phyloP scores from a whole-genome alignment of 2,888 invertebrate genomes.

The Tenthredo distinguenda region DNA sequence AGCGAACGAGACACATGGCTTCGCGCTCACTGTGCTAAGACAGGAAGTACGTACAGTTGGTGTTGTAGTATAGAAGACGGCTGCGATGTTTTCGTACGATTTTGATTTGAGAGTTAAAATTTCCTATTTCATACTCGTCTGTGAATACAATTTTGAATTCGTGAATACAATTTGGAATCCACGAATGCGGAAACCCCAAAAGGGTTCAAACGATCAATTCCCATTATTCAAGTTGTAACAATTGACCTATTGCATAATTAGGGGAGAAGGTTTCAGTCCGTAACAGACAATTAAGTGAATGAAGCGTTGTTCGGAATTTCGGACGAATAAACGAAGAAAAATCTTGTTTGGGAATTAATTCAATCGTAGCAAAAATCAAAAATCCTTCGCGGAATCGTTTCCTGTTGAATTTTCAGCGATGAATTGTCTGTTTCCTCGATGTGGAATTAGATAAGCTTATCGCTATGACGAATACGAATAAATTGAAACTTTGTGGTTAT shows the following conservation, averaged over 20 bases:
- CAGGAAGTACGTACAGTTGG: slow-evolving; percentile 34
- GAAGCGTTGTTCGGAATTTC: slow-evolving; percentile 10
- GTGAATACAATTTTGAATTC: background rate
- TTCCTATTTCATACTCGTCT: background rate
- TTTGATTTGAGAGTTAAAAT: background rate
- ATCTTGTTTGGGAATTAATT: background rate
- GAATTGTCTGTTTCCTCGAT: background rate
- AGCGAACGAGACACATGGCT: slow-evolving; percentile 35
- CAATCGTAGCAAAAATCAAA: background rate
- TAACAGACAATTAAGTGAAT: background rate
- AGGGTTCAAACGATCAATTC: background rate
- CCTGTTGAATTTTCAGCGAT: background rate
- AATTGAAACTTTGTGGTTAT: background rate
- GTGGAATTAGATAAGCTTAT: background rate
- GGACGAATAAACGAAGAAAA: background rate
- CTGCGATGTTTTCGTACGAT: slow-evolving; percentile 15
- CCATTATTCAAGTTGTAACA: background rate
- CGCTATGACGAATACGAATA: background rate
- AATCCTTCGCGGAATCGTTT: background rate
- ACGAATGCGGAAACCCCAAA: background rate
- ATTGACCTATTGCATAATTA: slow-evolving; percentile 22
- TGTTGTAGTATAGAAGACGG: background rate
- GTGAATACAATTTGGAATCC: background rate
- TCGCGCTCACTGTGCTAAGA: slow-evolving; percentile 31
- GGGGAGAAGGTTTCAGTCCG: background rate